Conservation (phyloP, 2,888 invertebrate genomes). For the Lycia hirtaria region DNA sequence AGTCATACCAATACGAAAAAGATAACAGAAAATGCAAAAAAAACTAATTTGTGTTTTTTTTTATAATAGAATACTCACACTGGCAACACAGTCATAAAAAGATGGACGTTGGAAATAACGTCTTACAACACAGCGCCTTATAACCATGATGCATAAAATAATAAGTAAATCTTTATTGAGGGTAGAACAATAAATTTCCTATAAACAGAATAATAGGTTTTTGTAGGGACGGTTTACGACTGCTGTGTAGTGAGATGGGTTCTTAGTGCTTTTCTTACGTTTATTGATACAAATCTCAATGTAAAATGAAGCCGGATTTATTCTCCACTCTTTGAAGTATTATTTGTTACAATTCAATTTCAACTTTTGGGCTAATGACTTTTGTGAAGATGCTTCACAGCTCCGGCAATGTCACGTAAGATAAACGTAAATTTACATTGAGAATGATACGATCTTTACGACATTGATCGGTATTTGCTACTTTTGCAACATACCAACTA, state of each 20-base stretch:
- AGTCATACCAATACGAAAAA: too few species aligned
- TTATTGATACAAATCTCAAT: constrained; percentile 23
- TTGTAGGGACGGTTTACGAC: constrained; percentile 29
- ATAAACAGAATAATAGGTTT: constrained; percentile 40
- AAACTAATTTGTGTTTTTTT: background rate
- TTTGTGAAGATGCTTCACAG: too few species aligned
- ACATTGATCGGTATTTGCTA: too few species aligned
- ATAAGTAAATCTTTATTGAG: constrained; percentile 49
- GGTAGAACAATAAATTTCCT: constrained; percentile 43
- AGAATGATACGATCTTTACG: too few species aligned
- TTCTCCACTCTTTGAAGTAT: background rate
- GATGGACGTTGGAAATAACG: background rate
- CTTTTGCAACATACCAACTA: too few species aligned
- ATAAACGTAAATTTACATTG: too few species aligned
- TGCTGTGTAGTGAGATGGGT: constrained; percentile 15
- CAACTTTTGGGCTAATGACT: too few species aligned
- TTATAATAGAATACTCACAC: background rate
- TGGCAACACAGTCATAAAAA: constrained; percentile 1
- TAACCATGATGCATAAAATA: constrained; percentile 45
- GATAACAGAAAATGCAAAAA: too few species aligned
- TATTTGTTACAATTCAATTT: too few species aligned
- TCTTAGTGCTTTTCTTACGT: constrained; percentile 14
- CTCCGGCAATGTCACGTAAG: too few species aligned
- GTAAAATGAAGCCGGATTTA: constrained; percentile 6
- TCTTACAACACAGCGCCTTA: constrained; percentile 20